Evolutionary conservation across 1,140 invertebrate genomes (phyloP), one percentile per base, ranked within the genome.

Genomic region (Drosophila grimshawi): DNA sequence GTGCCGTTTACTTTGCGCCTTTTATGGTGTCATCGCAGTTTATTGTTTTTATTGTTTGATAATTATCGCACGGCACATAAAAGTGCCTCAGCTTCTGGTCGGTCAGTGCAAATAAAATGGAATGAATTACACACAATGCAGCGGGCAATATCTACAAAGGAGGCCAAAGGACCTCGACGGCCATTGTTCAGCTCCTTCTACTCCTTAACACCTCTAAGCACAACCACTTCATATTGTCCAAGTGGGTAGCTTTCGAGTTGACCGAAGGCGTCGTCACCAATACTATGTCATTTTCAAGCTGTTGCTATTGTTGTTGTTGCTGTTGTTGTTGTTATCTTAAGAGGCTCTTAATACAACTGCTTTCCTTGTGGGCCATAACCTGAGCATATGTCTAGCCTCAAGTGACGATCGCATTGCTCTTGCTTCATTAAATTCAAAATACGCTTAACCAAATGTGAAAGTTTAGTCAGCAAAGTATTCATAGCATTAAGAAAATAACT

Each of bases 21-120:
- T 78, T 78, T 78, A 78, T 76, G 79, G 83, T 86, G 83, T 88
- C 83, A 74, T 82, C 71, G 68, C 76, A 86, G 83, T 88, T 86
- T 86, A 86, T 86, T 86, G 82, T 88, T 86, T 86, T 86, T 88
- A 86, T 86, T 86, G 82, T 86, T 86, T 86, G 83, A 86, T 86
- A 86, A 86, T 86, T 86, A 86, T 86, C 76, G 76, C 83, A 69
- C 60, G 66, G 76, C 71, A 74, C 71, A 75, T 74, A 86, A 76
- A 85, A 81, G 65, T 55, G 66, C 69, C 37, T 51, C 43, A 39
- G 57, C 69, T 35, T 5, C 35, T 7, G 39, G 8, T 43, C 33
- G 80, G 64, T 71, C 74, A 80, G 73, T 65, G 70, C 48, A 85
- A 83, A 81, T 79, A 76, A 83, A 79, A 61, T 57, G 55, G 63